These are phyloP conservation scores for Miltochrista miniata DNA, from an alignment of 2,888 invertebrate species.

Conservation along the genomic window DNA sequence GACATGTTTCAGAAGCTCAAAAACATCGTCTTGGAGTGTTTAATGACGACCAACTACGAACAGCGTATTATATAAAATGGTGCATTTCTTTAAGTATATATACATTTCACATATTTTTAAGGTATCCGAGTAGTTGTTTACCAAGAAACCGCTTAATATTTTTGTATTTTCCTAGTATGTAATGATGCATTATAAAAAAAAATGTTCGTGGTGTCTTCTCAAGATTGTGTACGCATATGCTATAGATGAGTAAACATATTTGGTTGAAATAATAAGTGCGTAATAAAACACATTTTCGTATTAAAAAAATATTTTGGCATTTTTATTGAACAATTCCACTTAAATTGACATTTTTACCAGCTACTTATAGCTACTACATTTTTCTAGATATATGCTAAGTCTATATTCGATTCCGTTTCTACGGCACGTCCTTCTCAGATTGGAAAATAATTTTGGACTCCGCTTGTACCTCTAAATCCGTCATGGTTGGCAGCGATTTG, in stretches of 20 bases:
- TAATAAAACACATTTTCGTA: slow-evolving; percentile 83
- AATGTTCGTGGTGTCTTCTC: slow-evolving; percentile 73
- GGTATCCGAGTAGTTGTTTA: slow-evolving; percentile 65
- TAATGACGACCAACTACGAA: slow-evolving; percentile 61
- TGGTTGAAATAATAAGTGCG: slow-evolving; percentile 83
- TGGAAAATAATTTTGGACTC: slow-evolving; percentile 53
- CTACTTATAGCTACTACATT: too few relatives aligned
- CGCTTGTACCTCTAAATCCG: slow-evolving; percentile 49
- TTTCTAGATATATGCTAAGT: too few relatives aligned
- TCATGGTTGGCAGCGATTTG: slow-evolving; percentile 60
- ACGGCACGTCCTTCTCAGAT: slow-evolving; percentile 15
- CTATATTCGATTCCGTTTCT: neutral
- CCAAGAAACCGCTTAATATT: slow-evolving; percentile 80
- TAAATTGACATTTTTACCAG: too few relatives aligned
- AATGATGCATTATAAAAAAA: slow-evolving; percentile 63
- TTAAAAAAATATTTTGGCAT: slow-evolving; percentile 49
- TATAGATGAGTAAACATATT: slow-evolving; percentile 81
- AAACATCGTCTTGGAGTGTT: slow-evolving; percentile 71
- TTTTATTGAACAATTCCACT: slow-evolving; percentile 27
- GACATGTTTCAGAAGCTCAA: slow-evolving; percentile 34
- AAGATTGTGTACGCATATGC: slow-evolving; percentile 79
- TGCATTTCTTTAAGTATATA: slow-evolving; percentile 66
- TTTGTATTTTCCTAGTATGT: slow-evolving; percentile 82
- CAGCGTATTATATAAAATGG: slow-evolving; percentile 57
- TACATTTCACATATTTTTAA: slow-evolving; percentile 57